Evolutionary conservation across 2,888 invertebrate species (phyloP).

Genomic region (Bombylius major): DNA sequence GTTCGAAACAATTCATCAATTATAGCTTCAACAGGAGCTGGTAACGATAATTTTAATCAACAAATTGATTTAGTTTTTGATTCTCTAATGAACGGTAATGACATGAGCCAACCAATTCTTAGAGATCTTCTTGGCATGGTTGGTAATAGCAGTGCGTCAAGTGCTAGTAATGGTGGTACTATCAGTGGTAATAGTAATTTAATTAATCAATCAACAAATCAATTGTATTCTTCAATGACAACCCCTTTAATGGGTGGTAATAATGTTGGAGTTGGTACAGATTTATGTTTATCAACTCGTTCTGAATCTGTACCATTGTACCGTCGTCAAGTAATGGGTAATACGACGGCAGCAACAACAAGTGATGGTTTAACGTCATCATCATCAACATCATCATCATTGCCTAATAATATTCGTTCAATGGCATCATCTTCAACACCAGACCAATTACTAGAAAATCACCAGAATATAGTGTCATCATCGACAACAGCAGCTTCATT

Average conservation of each 20-base stretch:
- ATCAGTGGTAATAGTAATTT: neutral
- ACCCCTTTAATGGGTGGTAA: slow-evolving; percentile 13
- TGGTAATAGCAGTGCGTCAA: slow-evolving; percentile 15
- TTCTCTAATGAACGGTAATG: slow-evolving; percentile 34
- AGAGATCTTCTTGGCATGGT: slow-evolving; percentile 33
- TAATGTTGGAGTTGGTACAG: slow-evolving; percentile 11
- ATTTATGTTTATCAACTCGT: slow-evolving; percentile 8
- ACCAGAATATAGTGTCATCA: neutral
- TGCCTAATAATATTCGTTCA: slow-evolving; percentile 4
- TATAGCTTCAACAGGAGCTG: neutral
- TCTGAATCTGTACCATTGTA: slow-evolving; percentile 39
- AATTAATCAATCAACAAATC: neutral
- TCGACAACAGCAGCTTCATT: neutral
- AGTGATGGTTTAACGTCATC: slow-evolving; percentile 16
- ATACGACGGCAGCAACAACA: slow-evolving; percentile 17
- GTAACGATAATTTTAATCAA: slow-evolving; percentile 31
- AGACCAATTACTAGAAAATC: slow-evolving; percentile 21
- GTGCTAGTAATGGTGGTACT: neutral
- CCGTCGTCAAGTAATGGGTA: slow-evolving; percentile 36
- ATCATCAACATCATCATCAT: slow-evolving; percentile 20
- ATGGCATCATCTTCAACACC: slow-evolving; percentile 20
- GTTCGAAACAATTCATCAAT: neutral
- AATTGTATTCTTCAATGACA: neutral
- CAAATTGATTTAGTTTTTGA: slow-evolving; percentile 36
- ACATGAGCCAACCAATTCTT: slow-evolving; percentile 33